These are phyloP conservation scores for Notarius lentiginosus DNA, from an alignment of 2,113 vertebrate genomes.

Conservation along the genomic window DNA sequence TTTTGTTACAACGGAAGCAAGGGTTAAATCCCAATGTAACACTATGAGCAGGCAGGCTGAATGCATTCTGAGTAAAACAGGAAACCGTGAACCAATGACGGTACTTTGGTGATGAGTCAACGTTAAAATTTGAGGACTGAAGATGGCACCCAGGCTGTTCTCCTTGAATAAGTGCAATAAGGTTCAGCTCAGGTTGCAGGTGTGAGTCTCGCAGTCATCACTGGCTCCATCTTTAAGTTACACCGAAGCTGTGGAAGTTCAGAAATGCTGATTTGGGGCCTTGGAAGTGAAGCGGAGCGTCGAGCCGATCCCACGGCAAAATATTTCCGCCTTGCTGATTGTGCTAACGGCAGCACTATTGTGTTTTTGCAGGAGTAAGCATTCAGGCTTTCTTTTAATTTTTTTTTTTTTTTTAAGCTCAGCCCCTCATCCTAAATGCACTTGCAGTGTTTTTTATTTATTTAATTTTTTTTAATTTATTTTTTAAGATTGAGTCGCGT, in stretches of 20 bases:
- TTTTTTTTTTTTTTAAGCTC: conserved; percentile 55
- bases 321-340: conserved; percentile 58
- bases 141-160: neutral
- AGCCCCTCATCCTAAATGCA: conserved; percentile 62
- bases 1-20: neutral
- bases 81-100: neutral
- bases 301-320: conserved; percentile 19
- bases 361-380: conserved; percentile 60
- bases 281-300: conserved; percentile 50
- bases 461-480: conserved; percentile 54
- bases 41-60: neutral
- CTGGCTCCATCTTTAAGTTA: neutral
- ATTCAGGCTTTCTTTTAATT: conserved; percentile 50
- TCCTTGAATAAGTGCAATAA: neutral
- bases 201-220: neutral
- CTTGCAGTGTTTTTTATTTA: conserved; percentile 56
- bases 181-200: neutral
- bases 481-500: conserved; percentile 59
- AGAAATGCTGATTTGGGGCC: conserved; percentile 35
- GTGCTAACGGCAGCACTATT: conserved; percentile 68
- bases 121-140: neutral
- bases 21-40: neutral
- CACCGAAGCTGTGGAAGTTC: conserved; percentile 23
- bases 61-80: neutral
- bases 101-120: neutral